These are phyloP conservation scores for Euschistus heros DNA, from an alignment of 1,140 invertebrate genomes.

Conservation along the genomic window DNA sequence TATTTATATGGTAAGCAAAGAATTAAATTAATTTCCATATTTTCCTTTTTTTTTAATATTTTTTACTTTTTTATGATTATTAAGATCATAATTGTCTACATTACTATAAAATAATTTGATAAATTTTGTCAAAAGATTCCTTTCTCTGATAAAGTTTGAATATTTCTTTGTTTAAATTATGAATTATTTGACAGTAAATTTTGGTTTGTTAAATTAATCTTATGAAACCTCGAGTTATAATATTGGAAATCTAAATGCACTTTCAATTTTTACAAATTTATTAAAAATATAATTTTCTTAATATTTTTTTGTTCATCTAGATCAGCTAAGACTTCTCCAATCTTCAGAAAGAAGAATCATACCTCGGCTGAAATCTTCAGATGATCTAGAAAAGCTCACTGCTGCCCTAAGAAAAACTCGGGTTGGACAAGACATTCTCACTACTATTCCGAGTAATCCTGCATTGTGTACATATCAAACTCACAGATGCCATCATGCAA, in stretches of 20 bases:
- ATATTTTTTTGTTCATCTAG: conserved; percentile 28
- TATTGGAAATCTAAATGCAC: not conserved
- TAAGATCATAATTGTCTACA: no score
- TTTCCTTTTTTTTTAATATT: no score
- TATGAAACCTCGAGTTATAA: no score
- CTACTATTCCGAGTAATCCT: conserved; percentile 41
- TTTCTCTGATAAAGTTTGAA: no score
- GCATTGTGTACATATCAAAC: conserved; percentile 66
- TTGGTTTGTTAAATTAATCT: no score
- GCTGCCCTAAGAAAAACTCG: conserved; percentile 36
- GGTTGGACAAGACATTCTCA: conserved; percentile 31
- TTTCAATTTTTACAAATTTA: not conserved
- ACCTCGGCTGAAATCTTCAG: conserved; percentile 38
- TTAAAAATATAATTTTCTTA: not conserved
- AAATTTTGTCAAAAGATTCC: no score
- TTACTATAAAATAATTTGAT: no score
- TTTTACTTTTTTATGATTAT: no score
- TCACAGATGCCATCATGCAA: conserved; percentile 76
- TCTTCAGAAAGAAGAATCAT: conserved; percentile 41
- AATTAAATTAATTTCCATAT: not conserved
- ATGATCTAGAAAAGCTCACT: conserved; percentile 51
- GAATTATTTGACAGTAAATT: no score
- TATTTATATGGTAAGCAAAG: conserved; percentile 65
- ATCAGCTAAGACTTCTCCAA: conserved; percentile 68
- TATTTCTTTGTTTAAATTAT: no score